phyloP scores from a whole-genome alignment of 2,888 invertebrate species.

The Aphodius granarius region DNA sequence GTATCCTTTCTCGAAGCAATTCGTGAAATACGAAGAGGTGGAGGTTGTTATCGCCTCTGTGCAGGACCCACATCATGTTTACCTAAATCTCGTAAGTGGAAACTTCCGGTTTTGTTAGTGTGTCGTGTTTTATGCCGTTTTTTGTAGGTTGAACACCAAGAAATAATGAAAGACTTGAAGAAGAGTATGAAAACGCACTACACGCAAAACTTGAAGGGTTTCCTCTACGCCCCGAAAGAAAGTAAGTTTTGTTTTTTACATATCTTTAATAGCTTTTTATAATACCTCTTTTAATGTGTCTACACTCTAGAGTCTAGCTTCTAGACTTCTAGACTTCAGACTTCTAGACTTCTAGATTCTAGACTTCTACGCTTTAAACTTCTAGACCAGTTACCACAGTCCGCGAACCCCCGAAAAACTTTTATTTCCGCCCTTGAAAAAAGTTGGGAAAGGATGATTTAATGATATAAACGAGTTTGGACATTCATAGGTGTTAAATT shows the following conservation, averaged over 20 bases:
- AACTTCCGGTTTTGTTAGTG: neutral
- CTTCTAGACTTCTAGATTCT: too few relatives aligned
- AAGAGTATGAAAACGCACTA: conserved; percentile 39
- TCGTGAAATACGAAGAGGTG: conserved; percentile 47
- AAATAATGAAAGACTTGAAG: conserved; percentile 27
- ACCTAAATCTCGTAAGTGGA: conserved; percentile 60
- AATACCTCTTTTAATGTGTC: neutral
- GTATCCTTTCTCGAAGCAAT: conserved; percentile 24
- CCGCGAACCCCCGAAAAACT: too few relatives aligned
- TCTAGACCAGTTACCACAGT: too few relatives aligned
- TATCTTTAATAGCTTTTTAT: too few relatives aligned
- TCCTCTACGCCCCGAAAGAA: conserved; percentile 40
- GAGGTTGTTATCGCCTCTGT: conserved; percentile 62
- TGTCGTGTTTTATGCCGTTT: neutral
- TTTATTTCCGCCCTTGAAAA: too few relatives aligned
- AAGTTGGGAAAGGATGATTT: too few relatives aligned
- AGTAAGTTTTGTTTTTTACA: too few relatives aligned
- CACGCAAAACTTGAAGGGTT: conserved; percentile 30
- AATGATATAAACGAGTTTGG: too few relatives aligned
- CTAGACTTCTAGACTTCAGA: too few relatives aligned
- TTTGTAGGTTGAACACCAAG: conserved; percentile 6
- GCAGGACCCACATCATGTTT: conserved; percentile 67
- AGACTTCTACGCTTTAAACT: too few relatives aligned
- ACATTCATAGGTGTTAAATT: too few relatives aligned
- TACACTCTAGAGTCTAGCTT: too few relatives aligned